Evolutionary conservation across 2,113 vertebrate species (phyloP).

Genomic region (Maccullochella peelii): DNA sequence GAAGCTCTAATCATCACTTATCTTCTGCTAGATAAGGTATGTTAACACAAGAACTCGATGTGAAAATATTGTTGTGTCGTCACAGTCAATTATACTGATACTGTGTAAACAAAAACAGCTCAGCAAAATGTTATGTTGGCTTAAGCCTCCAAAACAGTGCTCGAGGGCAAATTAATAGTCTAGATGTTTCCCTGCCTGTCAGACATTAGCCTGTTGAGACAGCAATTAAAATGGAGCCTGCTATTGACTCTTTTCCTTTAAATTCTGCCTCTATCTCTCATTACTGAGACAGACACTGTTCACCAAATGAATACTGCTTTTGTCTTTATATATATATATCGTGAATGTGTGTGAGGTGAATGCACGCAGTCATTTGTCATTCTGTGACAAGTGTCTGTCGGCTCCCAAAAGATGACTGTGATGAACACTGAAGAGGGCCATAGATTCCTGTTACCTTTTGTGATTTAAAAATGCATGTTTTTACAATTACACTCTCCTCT

Average conservation of each 20-base stretch:
- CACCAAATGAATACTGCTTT: background rate
- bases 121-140: slow-evolving; percentile 1
- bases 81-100: background rate
- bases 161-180: slow-evolving; percentile 35
- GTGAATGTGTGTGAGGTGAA: background rate
- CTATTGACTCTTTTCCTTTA: slow-evolving; percentile 7
- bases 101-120: slow-evolving; percentile 6
- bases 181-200: slow-evolving; percentile 44
- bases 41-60: background rate
- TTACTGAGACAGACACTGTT: background rate
- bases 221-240: slow-evolving; percentile 41
- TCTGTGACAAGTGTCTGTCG: slow-evolving; percentile 18
- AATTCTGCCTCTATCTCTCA: background rate
- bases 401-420: background rate
- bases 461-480: slow-evolving; percentile 27
- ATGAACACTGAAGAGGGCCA: background rate
- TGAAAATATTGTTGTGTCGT: background rate
- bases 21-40: background rate
- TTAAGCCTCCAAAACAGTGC: background rate
- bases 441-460: background rate
- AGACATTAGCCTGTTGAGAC: slow-evolving; percentile 29
- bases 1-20: background rate
- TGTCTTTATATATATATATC: background rate
- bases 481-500: background rate
- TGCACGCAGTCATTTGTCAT: slow-evolving; percentile 4